Evolutionary conservation across 2,888 invertebrate species (phyloP).

Genomic region (Melanargia galathea): DNA sequence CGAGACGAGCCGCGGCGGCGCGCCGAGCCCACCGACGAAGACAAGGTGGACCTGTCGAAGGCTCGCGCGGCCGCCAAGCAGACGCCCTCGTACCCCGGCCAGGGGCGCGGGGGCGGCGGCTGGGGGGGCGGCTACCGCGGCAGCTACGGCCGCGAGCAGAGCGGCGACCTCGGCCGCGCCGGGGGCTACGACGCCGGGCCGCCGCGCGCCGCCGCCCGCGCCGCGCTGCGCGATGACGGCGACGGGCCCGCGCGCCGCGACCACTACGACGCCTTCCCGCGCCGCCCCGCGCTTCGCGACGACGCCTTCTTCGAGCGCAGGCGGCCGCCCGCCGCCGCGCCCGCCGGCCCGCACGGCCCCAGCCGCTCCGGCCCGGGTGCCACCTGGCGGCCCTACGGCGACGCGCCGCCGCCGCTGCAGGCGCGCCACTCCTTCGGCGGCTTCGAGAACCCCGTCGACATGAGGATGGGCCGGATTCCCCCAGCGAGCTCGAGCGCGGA

Average conservation of each 20-base stretch:
- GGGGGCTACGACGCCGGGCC: conserved; percentile 46
- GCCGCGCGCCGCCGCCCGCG: conserved; percentile 54
- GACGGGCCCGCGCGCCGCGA: conserved; percentile 31
- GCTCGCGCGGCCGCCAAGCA: conserved; percentile 63
- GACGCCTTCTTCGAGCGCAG: conserved; percentile 44
- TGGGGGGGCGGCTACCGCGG: conserved; percentile 73
- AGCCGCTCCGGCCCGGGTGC: conserved; percentile 45
- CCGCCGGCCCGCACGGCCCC: conserved; percentile 36
- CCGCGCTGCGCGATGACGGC: conserved; percentile 51
- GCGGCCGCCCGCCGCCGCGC: conserved; percentile 34
- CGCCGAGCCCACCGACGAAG: neutral
- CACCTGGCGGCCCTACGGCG: conserved; percentile 52
- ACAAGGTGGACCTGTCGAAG: conserved; percentile 36
- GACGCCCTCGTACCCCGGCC: conserved; percentile 85
- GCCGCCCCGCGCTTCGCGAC: conserved; percentile 45
- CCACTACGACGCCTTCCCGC: conserved; percentile 39
- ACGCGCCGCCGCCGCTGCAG: conserved; percentile 37
- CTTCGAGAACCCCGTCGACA: conserved; percentile 65
- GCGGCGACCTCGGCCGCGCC: conserved; percentile 47
- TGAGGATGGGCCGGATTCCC: conserved; percentile 56
- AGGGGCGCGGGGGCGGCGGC: conserved; percentile 76
- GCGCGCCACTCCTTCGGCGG: conserved; percentile 61
- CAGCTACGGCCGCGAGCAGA: conserved; percentile 58
- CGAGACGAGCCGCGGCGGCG: conserved; percentile 42
- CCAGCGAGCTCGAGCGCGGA: conserved; percentile 51